A percentile compares a stretch with the other conserved stretches of the same genome.
These are phyloP conservation scores for Bos javanicus DNA, from an alignment of 2,113 vertebrate genomes.

Conservation along the genomic window DNA sequence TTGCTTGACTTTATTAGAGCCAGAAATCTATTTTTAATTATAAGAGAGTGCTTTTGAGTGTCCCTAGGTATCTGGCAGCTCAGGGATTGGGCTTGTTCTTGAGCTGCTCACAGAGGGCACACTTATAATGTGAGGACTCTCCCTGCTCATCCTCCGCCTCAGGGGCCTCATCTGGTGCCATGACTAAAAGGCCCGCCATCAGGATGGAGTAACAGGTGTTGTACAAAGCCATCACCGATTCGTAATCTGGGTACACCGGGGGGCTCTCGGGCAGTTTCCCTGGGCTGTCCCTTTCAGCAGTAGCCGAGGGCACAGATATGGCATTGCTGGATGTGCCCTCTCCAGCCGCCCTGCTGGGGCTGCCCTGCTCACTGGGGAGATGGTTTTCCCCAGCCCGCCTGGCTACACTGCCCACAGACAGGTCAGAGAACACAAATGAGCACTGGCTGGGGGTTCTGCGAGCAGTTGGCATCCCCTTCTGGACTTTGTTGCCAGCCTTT, in stretches of 20 bases:
- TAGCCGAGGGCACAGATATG: background rate
- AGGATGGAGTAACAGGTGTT: background rate
- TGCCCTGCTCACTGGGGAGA: background rate
- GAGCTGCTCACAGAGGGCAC: background rate
- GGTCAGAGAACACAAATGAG: accelerated
- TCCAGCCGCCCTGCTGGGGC: background rate
- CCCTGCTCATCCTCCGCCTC: background rate
- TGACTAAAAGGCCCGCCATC: background rate
- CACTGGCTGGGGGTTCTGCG: background rate
- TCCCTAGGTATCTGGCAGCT: background rate
- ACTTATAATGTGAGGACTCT: background rate
- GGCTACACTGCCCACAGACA: accelerated
- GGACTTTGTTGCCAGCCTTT: accelerated
- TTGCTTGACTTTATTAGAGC: background rate
- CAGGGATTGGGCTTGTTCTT: background rate
- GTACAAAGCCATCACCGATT: background rate
- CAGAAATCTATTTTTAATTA: accelerated
- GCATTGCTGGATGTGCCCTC: background rate
- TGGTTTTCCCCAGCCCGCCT: accelerated
- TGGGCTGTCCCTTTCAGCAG: background rate
- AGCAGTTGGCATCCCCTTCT: background rate
- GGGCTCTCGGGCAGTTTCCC: background rate
- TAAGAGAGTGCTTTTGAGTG: background rate
- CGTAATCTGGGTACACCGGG: accelerated
- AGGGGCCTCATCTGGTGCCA: background rate